Evolutionary conservation across 2,797 vertebrate genomes (phyloP), one percentile per base, ranked within the genome.

Genomic region (Pygocentrus nattereri): DNA sequence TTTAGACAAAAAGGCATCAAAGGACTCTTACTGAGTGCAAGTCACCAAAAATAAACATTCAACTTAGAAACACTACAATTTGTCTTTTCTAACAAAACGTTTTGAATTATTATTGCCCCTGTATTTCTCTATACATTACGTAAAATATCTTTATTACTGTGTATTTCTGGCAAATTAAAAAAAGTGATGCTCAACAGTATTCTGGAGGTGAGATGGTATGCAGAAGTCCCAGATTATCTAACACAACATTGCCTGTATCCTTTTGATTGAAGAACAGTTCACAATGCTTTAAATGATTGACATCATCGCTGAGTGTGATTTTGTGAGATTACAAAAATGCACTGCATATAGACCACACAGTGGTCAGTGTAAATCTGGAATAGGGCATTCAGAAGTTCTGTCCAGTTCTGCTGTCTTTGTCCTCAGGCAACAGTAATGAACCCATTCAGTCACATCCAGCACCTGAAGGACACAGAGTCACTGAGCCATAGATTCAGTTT

Each of bases 401-500:
- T 69, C 25, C 54, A 69, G 19, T 58, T 13, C 0, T 6, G 4
- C 23, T n/a, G 47, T 59, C 54, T 59, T 50, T 69, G 50, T 38
- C n/a, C 19, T 38, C 50, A 61, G n/a, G 58, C 56, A 76, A 68
- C 11, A 30, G 19, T 31, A 7, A 31, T 23, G 23, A 67, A 52
- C 65, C 65, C 56, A 41, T 38, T 15, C 41, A 52, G 6, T 76
- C 38, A 54, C 30, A 15, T 69, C 30, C 25, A 47, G 41, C n/a
- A 11, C 21, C 25, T 23, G n/a, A 27, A 7, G n/a, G 16, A 80
- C 62, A 44, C 65, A 11, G 5, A 65, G 23, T 50, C 64, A 27
- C 71, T 67, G 15, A 30, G 67, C 31, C 47, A 13, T 12, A 27
- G 67, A 72, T 85, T 98, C 91, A 99, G 87, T 96, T 98, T 81